Evolutionary conservation across 2,888 invertebrate species (phyloP).

Genomic region (Machimus atricapillus): DNA sequence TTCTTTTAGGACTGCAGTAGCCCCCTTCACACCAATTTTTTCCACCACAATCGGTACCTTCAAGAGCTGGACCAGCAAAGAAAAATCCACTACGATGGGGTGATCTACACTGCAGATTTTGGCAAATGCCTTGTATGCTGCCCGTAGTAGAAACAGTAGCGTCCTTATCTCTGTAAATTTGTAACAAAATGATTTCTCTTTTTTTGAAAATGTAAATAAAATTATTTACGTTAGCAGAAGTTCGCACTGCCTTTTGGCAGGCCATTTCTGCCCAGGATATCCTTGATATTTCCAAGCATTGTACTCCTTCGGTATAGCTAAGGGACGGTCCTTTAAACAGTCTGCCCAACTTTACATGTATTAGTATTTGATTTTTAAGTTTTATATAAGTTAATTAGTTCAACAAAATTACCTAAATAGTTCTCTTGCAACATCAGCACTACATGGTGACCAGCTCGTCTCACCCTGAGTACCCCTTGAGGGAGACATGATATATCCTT

Average conservation of each 20-base stretch:
- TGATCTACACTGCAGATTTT: conserved; percentile 74
- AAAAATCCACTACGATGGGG: conserved; percentile 78
- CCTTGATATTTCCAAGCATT: conserved; percentile 71
- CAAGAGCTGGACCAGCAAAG: conserved; percentile 82
- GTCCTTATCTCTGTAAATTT: conserved; percentile 67
- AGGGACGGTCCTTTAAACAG: conserved; percentile 70
- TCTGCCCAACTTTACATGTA: conserved; percentile 66
- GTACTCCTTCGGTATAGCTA: conserved; percentile 63
- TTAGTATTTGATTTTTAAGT: background rate
- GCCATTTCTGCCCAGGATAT: conserved; percentile 74
- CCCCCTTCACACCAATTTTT: conserved; percentile 75
- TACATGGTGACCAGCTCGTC: conserved; percentile 79
- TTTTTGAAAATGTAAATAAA: background rate
- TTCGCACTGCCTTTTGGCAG: conserved; percentile 79
- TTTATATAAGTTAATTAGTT: background rate
- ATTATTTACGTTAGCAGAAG: conserved; percentile 63
- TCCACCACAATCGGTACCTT: conserved; percentile 77
- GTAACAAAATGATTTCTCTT: background rate
- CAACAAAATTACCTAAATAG: conserved; percentile 61
- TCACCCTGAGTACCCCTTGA: conserved; percentile 80
- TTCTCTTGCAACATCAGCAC: conserved; percentile 66
- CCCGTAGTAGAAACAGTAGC: conserved; percentile 65
- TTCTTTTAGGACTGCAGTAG: conserved; percentile 64
- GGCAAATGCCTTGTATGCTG: conserved; percentile 65
- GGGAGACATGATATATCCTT: conserved; percentile 84